Conservation (phyloP, 2,797 vertebrate genomes). For the Lacerta bilineata region DNA sequence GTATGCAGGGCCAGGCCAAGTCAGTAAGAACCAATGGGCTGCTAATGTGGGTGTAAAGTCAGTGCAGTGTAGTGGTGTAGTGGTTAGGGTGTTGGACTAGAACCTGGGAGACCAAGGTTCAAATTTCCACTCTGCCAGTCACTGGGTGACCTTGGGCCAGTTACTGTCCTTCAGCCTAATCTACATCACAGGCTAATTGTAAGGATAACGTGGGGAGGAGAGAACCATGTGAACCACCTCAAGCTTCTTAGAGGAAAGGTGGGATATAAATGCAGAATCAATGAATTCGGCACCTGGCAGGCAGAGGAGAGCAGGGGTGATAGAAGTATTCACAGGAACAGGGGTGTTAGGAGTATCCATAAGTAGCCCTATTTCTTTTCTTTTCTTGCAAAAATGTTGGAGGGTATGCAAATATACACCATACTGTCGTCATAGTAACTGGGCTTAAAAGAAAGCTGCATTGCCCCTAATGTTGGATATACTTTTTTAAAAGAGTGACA, state of each 20-base stretch:
- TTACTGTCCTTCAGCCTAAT: too few relatives aligned
- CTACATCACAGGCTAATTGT: too few relatives aligned
- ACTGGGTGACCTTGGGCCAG: too few relatives aligned
- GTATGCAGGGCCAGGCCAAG: neutral
- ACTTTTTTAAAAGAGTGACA: constrained; percentile 10
- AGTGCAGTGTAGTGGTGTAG: too few relatives aligned
- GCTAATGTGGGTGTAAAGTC: too few relatives aligned
- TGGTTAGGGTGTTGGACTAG: neutral
- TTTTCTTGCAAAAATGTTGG: constrained; percentile 3
- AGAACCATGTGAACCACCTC: too few relatives aligned
- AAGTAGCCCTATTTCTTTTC: neutral
- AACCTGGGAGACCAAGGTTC: neutral
- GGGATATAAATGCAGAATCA: neutral
- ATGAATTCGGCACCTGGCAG: neutral
- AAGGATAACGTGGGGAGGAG: too few relatives aligned
- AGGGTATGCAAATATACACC: constrained; percentile 21
- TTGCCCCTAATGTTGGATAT: constrained; percentile 11
- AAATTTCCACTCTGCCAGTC: too few relatives aligned
- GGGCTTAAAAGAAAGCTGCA: neutral
- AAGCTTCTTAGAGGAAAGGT: too few relatives aligned
- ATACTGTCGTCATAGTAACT: constrained; percentile 35
- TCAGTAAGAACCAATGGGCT: neutral
- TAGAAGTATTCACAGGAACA: neutral
- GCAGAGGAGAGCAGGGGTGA: neutral
- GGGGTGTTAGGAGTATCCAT: neutral